phyloP scores from a whole-genome alignment of 2,113 vertebrate species.

The Gymnocephalus cernua region DNA sequence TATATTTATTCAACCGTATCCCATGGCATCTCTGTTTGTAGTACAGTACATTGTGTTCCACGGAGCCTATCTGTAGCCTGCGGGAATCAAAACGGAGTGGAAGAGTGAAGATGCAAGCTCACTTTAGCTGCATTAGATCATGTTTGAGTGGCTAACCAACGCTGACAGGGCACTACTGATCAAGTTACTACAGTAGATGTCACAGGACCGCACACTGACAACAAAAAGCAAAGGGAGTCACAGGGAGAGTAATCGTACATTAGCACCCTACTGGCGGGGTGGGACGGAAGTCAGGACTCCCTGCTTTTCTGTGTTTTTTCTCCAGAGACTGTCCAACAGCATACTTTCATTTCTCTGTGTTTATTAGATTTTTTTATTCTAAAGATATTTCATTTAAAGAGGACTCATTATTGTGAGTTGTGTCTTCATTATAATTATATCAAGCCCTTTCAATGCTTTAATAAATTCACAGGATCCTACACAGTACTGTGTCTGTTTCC shows the following conservation, averaged over 20 bases:
- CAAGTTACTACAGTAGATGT: conserved; percentile 31
- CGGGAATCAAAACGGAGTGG: conserved; percentile 16
- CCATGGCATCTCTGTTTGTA: background rate
- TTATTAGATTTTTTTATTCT: background rate
- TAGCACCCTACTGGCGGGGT: background rate
- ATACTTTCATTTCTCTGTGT: background rate
- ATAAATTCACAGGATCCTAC: background rate
- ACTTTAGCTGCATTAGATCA: conserved; percentile 59
- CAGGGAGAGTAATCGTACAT: background rate
- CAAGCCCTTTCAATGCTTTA: background rate
- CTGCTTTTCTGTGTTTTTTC: conserved; percentile 19
- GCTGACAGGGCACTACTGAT: conserved; percentile 32
- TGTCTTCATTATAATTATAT: background rate
- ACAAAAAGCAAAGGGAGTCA: background rate
- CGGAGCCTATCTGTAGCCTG: conserved; percentile 43
- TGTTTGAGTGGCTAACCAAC: conserved; percentile 41
- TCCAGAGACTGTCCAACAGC: conserved; percentile 16
- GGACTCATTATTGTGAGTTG: background rate
- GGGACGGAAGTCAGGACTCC: conserved; percentile 5
- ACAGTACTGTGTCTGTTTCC: background rate
- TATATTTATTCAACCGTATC: conserved; percentile 38
- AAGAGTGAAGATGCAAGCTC: conserved; percentile 34
- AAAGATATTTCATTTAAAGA: background rate
- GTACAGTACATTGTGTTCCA: conserved; percentile 27
- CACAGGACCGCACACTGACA: conserved; percentile 26